Evolutionary conservation across 2,113 vertebrate genomes (phyloP).

Genomic region (Coturnix japonica): DNA sequence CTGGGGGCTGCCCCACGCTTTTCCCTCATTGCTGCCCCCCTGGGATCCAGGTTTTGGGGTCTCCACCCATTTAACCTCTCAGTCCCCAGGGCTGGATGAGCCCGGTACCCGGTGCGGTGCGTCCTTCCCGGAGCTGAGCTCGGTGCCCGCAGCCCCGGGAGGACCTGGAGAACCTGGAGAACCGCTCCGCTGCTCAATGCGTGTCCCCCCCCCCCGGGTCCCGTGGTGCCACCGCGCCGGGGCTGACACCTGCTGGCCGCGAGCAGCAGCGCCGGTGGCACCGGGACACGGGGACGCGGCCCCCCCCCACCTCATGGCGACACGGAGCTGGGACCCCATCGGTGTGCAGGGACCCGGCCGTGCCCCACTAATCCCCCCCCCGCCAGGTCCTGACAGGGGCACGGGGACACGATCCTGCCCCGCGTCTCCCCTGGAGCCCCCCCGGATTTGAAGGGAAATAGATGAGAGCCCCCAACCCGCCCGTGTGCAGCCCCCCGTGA

Average conservation of each 20-base stretch:
- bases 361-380: too few species aligned
- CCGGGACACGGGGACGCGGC: fast-evolving
- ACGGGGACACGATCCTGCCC: not conserved
- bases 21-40: too few species aligned
- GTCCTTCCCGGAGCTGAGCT: not conserved
- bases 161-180: not conserved
- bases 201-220: not conserved
- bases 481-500: not conserved
- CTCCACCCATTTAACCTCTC: not conserved
- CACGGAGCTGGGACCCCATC: not conserved
- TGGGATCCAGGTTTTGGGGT: fast-evolving
- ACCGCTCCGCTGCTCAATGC: not conserved
- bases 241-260: constrained; percentile 63
- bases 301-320: not conserved
- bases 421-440: not conserved
- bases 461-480: too few species aligned
- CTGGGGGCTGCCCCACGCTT: fast-evolving
- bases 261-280: not conserved
- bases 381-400: not conserved
- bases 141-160: not conserved
- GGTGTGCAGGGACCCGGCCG: not conserved
- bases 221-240: not conserved
- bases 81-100: not conserved
- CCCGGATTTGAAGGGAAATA: not conserved
- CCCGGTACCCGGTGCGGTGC: fast-evolving